Evolutionary conservation across 1,140 invertebrate species (phyloP), one percentile per base, ranked within the genome.

Genomic region (Euura saliciscinereae): DNA sequence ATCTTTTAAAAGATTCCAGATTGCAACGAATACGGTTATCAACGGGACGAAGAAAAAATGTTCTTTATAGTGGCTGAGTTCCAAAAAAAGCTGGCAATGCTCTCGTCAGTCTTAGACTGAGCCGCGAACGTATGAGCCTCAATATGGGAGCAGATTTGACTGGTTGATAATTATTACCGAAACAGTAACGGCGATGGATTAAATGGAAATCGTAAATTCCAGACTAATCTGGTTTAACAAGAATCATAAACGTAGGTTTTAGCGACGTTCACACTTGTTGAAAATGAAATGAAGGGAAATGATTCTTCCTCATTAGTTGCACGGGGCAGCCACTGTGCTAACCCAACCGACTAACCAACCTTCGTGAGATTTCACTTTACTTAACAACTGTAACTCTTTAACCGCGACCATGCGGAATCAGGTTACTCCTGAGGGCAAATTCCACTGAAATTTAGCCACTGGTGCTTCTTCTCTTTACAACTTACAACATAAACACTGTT

Each of bases 251-350:
- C 51, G 51, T 59, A 59, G 51, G 51, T n/a, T 59, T 59, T n/a
- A 59, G 51, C 51, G 51, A 8, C 8, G 51, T 59, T 59, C 6
- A 6, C 51, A 59, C 51, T 59, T 59, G 51, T 59, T 59, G 51
- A 59, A 59, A 59, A 6, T 59, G 51, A 59, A 59, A 59, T 59
- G 51, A 59, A 59, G 51, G 51, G 51, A 59, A 59, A 59, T 59
- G 51, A 59, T 59, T 59, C 51, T 59, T 59, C 51, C 51, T 59
- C 51, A 59, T 59, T 59, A 59, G 51, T 59, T 28, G 28, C 28
- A 1, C 28, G 28, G 28, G 0, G 28, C 51, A 59, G 51, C 51
- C 13, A n/a, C 51, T 8, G 13, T n/a, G 4, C 8, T 59, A n/a
- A 11, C 0, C 51, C 8, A 59, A n/a, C 8, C 51, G 51, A 6